Percentiles rank a stretch among this genome's conserved stretches.
Evolutionary conservation across 2,888 invertebrate species (phyloP).

Genomic region (Acholoe squamosa): DNA sequence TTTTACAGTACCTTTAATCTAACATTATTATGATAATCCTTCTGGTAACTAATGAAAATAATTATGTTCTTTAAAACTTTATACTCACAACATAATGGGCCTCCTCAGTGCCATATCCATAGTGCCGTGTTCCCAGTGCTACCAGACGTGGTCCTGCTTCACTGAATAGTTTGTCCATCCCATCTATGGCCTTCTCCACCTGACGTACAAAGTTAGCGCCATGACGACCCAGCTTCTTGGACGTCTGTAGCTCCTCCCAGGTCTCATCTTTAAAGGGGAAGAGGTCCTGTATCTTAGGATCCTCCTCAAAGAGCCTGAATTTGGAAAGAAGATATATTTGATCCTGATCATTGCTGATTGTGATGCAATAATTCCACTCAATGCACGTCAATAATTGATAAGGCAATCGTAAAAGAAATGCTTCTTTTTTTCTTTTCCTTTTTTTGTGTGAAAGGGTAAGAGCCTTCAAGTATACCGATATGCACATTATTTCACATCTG

Average conservation of each 20-base stretch:
- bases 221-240: conserved; percentile 37
- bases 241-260: neutral
- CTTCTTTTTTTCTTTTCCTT: no score
- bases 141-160: conserved; percentile 2
- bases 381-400: neutral
- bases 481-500: no score
- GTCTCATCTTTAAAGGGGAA: conserved; percentile 41
- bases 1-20: no score
- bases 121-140: conserved; percentile 15
- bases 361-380: neutral
- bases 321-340: neutral
- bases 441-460: no score
- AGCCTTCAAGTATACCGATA: no score
- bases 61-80: neutral
- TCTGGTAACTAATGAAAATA: no score
- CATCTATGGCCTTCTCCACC: conserved; percentile 18
- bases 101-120: conserved; percentile 28
- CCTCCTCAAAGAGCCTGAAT: conserved; percentile 24
- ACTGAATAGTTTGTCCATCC: conserved; percentile 33
- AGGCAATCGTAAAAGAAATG: neutral
- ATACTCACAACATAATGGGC: conserved; percentile 13
- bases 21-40: no score
- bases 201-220: conserved; percentile 49
- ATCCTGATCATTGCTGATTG: neutral
- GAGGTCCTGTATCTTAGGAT: neutral